Conservation (phyloP, 2,888 invertebrate genomes). For the Leucoptera coffeella region DNA sequence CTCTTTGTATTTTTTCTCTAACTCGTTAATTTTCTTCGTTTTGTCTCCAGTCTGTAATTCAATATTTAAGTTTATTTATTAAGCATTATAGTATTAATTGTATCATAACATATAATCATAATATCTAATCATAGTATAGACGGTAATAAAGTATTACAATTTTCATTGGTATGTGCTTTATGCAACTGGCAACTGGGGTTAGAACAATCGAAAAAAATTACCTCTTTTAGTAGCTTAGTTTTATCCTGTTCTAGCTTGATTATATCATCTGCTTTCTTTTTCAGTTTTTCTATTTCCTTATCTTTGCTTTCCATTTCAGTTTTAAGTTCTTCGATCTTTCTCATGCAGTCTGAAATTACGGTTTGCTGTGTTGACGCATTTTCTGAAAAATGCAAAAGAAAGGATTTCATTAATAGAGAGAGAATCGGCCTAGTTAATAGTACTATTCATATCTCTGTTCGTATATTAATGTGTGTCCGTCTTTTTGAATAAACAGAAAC, state of each 20-base stretch:
- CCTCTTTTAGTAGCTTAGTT: slow-evolving; percentile 54
- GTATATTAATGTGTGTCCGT: no score
- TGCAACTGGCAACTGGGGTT: no score
- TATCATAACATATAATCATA: no score
- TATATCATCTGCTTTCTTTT: slow-evolving; percentile 49
- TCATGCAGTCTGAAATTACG: slow-evolving; percentile 47
- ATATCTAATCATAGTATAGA: no score
- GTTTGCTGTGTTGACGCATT: slow-evolving; percentile 46
- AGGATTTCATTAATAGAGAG: no score
- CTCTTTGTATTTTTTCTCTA: slow-evolving; percentile 63
- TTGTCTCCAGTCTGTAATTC: slow-evolving; percentile 58
- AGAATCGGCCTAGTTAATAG: no score
- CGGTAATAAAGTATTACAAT: no score
- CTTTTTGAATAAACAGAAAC: slow-evolving; percentile 13
- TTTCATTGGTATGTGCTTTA: no score
- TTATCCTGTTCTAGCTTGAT: slow-evolving; percentile 49
- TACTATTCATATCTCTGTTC: no score
- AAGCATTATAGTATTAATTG: no score
- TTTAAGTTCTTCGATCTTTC: slow-evolving; percentile 60
- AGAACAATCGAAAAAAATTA: slow-evolving; percentile 17
- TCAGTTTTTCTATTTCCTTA: slow-evolving; percentile 55
- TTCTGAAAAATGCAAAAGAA: slow-evolving; percentile 42
- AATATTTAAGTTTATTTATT: no score
- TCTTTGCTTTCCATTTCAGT: slow-evolving; percentile 59
- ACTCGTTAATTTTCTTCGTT: slow-evolving; percentile 53